phyloP scores from a whole-genome alignment of 2,113 vertebrate species.

The Otus sunia region DNA sequence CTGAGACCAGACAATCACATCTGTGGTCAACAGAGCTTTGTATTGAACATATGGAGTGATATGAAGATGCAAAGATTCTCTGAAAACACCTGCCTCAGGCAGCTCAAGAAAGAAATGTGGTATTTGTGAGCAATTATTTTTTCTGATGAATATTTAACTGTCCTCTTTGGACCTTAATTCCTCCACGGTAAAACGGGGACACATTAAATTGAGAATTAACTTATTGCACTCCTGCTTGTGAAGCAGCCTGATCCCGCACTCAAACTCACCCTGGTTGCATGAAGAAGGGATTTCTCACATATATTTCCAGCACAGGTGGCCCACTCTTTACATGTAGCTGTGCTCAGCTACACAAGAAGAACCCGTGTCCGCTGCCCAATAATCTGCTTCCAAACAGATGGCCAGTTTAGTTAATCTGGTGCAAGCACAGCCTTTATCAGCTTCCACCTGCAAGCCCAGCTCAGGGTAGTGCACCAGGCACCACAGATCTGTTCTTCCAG shows the following conservation, averaged over 20 bases:
- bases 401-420: background rate
- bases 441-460: background rate
- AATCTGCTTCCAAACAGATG: background rate
- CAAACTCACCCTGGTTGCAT: fast-evolving
- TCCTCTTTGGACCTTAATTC: background rate
- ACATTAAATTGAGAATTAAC: background rate
- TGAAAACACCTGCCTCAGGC: background rate
- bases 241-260: background rate
- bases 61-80: background rate
- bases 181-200: background rate
- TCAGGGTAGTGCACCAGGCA: background rate
- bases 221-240: background rate
- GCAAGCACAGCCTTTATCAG: background rate
- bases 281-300: background rate
- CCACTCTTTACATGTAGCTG: background rate
- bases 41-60: background rate
- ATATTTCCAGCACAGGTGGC: background rate
- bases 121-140: background rate
- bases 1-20: background rate
- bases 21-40: background rate
- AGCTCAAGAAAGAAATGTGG: background rate
- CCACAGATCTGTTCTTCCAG: background rate
- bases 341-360: background rate
- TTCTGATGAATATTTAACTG: background rate
- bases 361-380: background rate